Percentiles rank a stretch among this genome's conserved stretches.
These are phyloP conservation scores for Plagiodera versicolora DNA, from an alignment of 2,888 invertebrate species.

Conservation along the genomic window DNA sequence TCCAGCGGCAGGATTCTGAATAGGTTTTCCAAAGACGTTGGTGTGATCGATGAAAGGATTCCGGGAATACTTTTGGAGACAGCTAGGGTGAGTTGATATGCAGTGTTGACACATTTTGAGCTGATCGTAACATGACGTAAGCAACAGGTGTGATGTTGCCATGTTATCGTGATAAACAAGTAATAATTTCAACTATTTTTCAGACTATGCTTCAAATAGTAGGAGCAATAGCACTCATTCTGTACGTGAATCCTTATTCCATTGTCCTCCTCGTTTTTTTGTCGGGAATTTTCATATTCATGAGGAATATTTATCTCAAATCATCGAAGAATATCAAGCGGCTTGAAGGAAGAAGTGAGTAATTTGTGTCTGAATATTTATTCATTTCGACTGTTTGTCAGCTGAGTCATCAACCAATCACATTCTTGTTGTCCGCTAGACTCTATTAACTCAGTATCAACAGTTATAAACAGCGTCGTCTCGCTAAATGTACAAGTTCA, in stretches of 20 bases:
- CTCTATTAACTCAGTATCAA: too few relatives aligned
- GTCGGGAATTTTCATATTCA: constrained; percentile 62
- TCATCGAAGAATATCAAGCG: constrained; percentile 81
- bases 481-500: too few relatives aligned
- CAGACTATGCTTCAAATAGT: constrained; percentile 57
- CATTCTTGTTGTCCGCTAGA: too few relatives aligned
- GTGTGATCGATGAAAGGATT: constrained; percentile 56
- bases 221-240: constrained; percentile 60
- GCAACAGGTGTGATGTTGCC: too few relatives aligned
- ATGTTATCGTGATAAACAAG: background rate
- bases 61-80: constrained; percentile 39
- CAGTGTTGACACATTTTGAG: too few relatives aligned
- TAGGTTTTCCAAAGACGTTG: constrained; percentile 69
- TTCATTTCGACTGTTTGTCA: too few relatives aligned
- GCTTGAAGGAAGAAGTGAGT: constrained; percentile 78
- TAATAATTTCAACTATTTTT: background rate
- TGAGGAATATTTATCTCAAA: constrained; percentile 74
- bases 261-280: constrained; percentile 57
- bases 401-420: too few relatives aligned
- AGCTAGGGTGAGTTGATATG: constrained; percentile 16
- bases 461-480: too few relatives aligned
- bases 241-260: constrained; percentile 58
- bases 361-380: too few relatives aligned
- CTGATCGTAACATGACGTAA: too few relatives aligned
- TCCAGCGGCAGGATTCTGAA: constrained; percentile 63